Conservation (phyloP, 2,113 vertebrate genomes). For the Myocastor coypus region DNA sequence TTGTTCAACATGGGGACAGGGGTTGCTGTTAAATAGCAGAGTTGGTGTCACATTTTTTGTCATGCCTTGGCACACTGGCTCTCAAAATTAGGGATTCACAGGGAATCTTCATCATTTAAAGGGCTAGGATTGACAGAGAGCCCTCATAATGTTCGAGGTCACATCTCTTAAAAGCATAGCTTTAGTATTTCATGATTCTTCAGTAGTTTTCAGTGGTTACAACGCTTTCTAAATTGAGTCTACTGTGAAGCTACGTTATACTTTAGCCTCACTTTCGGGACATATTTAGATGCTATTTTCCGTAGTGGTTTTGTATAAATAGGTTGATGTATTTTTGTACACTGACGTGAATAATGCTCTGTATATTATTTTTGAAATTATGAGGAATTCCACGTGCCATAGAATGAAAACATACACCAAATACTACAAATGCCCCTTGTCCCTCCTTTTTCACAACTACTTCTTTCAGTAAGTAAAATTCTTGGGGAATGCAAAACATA, state of each 20-base stretch:
- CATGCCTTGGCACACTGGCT: background rate
- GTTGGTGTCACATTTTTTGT: background rate
- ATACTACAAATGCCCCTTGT: background rate
- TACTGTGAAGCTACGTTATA: background rate
- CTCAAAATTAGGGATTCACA: background rate
- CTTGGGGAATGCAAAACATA: background rate
- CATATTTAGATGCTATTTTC: background rate
- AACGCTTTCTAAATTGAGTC: background rate
- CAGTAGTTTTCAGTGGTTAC: background rate
- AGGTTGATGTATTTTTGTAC: background rate
- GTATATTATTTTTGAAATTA: background rate
- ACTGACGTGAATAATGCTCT: background rate
- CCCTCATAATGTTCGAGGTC: background rate
- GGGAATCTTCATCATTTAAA: background rate
- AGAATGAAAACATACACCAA: background rate
- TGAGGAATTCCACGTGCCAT: background rate
- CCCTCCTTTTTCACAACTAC: background rate
- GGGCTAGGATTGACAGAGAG: background rate
- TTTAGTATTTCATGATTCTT: conserved; percentile 9
- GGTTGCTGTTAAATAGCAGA: background rate
- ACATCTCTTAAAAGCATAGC: background rate
- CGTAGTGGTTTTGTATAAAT: conserved; percentile 13
- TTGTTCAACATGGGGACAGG: too few species aligned
- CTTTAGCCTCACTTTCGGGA: background rate
- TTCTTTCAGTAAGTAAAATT: background rate